Base-by-base conservation (phyloP, 1,140 invertebrate species). In the Mercenaria mercenaria region DNA sequence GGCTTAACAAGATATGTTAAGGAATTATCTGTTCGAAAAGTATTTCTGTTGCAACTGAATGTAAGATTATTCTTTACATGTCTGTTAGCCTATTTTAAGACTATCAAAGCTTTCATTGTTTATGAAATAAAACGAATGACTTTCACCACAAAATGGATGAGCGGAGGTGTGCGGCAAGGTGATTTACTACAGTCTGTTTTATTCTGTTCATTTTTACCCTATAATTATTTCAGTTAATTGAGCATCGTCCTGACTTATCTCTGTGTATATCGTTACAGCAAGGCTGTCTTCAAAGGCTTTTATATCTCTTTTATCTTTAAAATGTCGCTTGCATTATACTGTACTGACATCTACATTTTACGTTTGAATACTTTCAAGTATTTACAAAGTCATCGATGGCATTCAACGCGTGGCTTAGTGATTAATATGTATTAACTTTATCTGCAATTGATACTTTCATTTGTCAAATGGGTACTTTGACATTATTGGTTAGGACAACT, bases 181-280 rank as follows among this genome's bases (percentile, higher is more conserved):
- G 67, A 72, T 72, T 72, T 72, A 72, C 34, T 11, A 13, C 37
- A 23, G 20, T 34, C 67, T 2, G 34, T 39, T 72, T 37, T 72
- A 20, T 72, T 72, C 34, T 39, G 39, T 72, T 39, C n/a, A 23
- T 82, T 82, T 32, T 82, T 18, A 26, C 37, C 52, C 41, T 81
- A 15, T 74, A 61, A 86, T 64, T 81, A 64, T 39, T 43, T 41
- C 11, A 20, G 1, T 37, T 29, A 64, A 43, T 59, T 47, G 81
- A 11, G 34, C 76, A 43, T n/a, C 41, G 20, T 23, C 26, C 18
- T 15, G n/a, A 6, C 29, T 77, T 74, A 76, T 77, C 72, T 77
- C 8, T 26, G 34, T 18, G 72, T 59, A 86, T 77, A 86, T 76
- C 72, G 69, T 76, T 76, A 76, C 69, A 59, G 13, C 34, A 41